Evolutionary conservation across 2,888 invertebrate species (phyloP), one percentile per base, ranked within the genome.

Genomic region (Cepaea hortensis): DNA sequence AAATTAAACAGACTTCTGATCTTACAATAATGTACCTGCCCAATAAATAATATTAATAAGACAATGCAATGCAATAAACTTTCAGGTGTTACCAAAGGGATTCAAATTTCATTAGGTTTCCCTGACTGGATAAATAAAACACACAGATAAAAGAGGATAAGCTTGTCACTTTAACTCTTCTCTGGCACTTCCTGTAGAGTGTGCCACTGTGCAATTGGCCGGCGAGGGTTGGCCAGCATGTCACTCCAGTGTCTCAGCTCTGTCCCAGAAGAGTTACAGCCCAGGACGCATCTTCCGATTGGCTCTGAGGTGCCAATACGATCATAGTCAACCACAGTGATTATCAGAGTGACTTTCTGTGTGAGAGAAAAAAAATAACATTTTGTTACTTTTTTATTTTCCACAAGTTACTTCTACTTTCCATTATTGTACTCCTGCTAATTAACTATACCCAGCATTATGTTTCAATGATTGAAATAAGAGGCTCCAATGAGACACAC

Each of bases 171-270:
- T 90, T 91, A 93, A 83, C 91, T 92, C 93, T 95, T 99, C 98
- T 95, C 99, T 97, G 92, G 99, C 97, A 95, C 99, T 89, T 94
- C 99, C 95, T 98, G 98, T 91, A 99, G 97, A 90, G 99, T 99
- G 95, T 99, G 99, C 99, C 99, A 99, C 95, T 99, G 99, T 92
- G 99, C 99, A 93, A 99, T 99, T 88, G 99, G 99, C 95, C 99
- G 97, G 93, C 99, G 96, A 77, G 99, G 99, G 92, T 98, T 98
- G 93, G 99, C 99, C 95, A 99, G 95, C 99, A 99, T 99, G 95
- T 99, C 99, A 90, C 99, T 99, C 99, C 99, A 99, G 95, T 99
- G 99, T 93, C 99, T 97, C 90, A 99, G 96, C 95, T 99, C 99
- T 68, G 99, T 99, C 91, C 99, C 99, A 89, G 97, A 97, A 93